Evolutionary conservation across 2,888 invertebrate genomes (phyloP), one percentile per base, ranked within the genome.

Genomic region (Encarsia formosa): DNA sequence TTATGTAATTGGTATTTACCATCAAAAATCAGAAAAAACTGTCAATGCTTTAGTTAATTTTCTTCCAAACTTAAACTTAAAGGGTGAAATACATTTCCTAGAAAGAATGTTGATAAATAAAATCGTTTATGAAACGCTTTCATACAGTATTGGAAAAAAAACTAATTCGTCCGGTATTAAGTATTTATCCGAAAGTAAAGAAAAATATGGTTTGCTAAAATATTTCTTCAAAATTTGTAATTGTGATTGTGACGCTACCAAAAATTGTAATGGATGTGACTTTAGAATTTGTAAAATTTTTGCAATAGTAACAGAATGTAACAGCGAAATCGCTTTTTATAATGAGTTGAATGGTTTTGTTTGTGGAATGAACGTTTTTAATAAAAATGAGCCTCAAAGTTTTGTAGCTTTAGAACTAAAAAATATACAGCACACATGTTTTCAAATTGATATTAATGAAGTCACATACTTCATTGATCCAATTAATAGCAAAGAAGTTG

Each of bases 101-200:
- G 15, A 23, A 6, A 16, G 48, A 48, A 4, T 41, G 24, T 23
- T 41, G 8, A 41, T 29, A 24, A 8, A 41, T 26, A 35, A 35
- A 19, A 19, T 23, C 16, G n/a, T 35, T n/a, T 41, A 41, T 35
- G 48, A 48, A n/a, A 41, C 48, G n/a, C 4, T 18, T 3, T 37
- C 37, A 6, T 37, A 37, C 16, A 18, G 3, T 4, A 9, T 15
- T 15, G 16, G 18, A 4, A 35, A 35, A 35, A 15, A 35, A 35
- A 26, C 26, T 26, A 11, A 26, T 26, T 26, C 26, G 11, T 8
- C 26, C 6, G 5, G 26, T 11, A 11, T 11, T 5, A 26, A 26
- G 11, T 26, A 8, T 26, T 26, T 26, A 11, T 11, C 11, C 26
- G 11, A 26, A 5, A 8, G 6, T 8, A 11, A 8, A 11, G 26